A percentile compares a stretch with the other conserved stretches of the same genome.
Evolutionary conservation across 2,113 vertebrate genomes (phyloP).

Genomic region (Lipophrys pholis): DNA sequence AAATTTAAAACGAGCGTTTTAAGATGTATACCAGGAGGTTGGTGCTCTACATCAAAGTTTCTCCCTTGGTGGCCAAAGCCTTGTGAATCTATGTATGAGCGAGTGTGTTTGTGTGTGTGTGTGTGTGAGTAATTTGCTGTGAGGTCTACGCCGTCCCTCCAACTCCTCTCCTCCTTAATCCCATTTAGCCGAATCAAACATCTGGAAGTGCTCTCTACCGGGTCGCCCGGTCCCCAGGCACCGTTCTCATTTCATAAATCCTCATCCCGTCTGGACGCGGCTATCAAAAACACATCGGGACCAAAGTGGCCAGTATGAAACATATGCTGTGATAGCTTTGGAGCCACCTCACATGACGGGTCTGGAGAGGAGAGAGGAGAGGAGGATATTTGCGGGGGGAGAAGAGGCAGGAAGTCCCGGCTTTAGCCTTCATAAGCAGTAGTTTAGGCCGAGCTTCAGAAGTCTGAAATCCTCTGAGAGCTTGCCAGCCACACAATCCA

Average conservation of each 20-base stretch:
- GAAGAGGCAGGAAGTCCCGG: conserved; percentile 70
- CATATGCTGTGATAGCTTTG: conserved; percentile 52
- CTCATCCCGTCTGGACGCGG: conserved; percentile 63
- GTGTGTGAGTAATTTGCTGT: conserved; percentile 50
- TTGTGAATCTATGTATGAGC: conserved; percentile 15
- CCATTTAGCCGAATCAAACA: conserved; percentile 75
- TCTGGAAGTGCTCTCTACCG: conserved; percentile 74
- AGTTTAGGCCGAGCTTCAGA: conserved; percentile 64
- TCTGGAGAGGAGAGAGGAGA: conserved; percentile 46
- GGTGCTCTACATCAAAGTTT: conserved; percentile 41
- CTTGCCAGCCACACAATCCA: conserved; percentile 49
- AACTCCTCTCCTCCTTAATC: conserved; percentile 50
- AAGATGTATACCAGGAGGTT: no score
- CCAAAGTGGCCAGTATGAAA: conserved; percentile 48
- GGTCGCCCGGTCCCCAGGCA: conserved; percentile 43
- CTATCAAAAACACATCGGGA: conserved; percentile 65
- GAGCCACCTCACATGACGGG: conserved; percentile 50
- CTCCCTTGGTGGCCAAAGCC: conserved; percentile 52
- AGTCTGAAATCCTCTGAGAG: conserved; percentile 65
- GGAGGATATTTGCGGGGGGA: conserved; percentile 35
- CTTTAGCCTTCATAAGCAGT: conserved; percentile 72
- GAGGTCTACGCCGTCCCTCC: conserved; percentile 45
- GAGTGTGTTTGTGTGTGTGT: conserved; percentile 24
- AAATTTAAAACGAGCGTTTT: no score
- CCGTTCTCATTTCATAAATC: conserved; percentile 72